phyloP scores from a whole-genome alignment of 2,888 invertebrate species.

The Ypsolopha scabrella region DNA sequence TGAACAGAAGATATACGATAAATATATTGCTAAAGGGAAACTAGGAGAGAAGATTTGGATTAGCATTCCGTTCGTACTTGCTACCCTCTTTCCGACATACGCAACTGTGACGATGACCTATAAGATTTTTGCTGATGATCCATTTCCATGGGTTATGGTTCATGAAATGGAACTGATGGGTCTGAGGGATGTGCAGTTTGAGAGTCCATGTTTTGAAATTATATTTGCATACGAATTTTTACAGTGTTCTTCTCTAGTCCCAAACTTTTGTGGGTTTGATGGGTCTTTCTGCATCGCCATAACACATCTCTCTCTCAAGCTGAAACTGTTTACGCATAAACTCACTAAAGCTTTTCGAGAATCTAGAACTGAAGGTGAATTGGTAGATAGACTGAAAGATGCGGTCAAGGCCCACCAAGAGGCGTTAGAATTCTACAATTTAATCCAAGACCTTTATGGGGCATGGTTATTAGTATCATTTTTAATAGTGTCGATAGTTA shows the following conservation, averaged over 20 bases:
- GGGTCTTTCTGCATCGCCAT: conserved; percentile 47
- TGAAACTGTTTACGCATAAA: conserved; percentile 35
- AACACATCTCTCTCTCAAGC: conserved; percentile 37
- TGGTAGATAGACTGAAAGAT: conserved; percentile 24
- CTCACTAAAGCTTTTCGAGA: conserved; percentile 27
- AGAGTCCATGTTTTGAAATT: conserved; percentile 39
- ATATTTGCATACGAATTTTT: conserved; percentile 35
- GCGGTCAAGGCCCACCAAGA: conserved; percentile 39
- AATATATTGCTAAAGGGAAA: conserved; percentile 29
- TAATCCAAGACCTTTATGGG: conserved; percentile 36
- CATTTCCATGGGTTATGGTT: conserved; percentile 29
- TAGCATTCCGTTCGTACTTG: conserved; percentile 30
- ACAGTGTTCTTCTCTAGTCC: conserved; percentile 28
- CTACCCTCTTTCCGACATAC: conserved; percentile 35
- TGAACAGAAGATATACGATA: conserved; percentile 30
- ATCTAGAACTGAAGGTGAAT: conserved; percentile 19
- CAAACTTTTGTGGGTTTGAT: conserved; percentile 39
- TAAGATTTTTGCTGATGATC: conserved; percentile 29
- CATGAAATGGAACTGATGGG: conserved; percentile 41
- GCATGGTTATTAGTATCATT: conserved; percentile 42
- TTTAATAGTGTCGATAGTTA: conserved; percentile 29
- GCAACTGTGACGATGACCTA: conserved; percentile 30
- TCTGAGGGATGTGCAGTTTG: conserved; percentile 36
- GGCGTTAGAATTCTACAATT: conserved; percentile 27
- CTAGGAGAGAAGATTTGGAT: conserved; percentile 33